These are phyloP conservation scores for Xiphydria camelus DNA, from an alignment of 2,888 invertebrate genomes.

Conservation along the genomic window DNA sequence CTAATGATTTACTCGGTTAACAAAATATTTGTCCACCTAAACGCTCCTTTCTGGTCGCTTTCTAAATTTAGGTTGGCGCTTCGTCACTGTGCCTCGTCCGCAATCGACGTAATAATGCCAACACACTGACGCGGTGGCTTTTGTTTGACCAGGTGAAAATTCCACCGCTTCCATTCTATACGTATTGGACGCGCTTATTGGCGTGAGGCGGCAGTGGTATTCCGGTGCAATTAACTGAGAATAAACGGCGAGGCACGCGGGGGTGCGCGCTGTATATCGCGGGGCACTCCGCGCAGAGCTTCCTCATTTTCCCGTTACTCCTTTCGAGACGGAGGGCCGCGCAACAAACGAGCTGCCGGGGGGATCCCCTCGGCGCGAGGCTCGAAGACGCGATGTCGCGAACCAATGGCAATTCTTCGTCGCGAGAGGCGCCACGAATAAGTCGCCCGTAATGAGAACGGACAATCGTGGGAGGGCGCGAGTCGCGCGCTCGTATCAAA, in stretches of 20 bases:
- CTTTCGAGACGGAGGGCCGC: no score
- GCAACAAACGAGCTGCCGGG: no score
- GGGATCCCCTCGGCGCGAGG: no score
- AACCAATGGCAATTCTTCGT: no score
- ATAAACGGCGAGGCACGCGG: neutral
- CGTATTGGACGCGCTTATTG: slow-evolving; percentile 16
- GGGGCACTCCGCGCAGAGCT: slow-evolving; percentile 6
- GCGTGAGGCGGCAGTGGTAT: slow-evolving; percentile 36
- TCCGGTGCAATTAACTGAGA: slow-evolving; percentile 50
- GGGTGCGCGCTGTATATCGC: slow-evolving; percentile 37
- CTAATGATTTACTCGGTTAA: slow-evolving; percentile 56
- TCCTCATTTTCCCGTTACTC: slow-evolving; percentile 1
- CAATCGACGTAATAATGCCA: slow-evolving; percentile 57
- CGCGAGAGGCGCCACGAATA: no score
- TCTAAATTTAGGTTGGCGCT: slow-evolving; percentile 56
- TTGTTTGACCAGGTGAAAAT: slow-evolving; percentile 57
- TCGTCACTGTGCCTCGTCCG: slow-evolving; percentile 49
- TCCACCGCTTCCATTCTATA: slow-evolving; percentile 35
- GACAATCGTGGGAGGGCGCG: no score
- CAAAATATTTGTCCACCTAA: slow-evolving; percentile 54
- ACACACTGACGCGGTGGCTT: slow-evolving; percentile 49
- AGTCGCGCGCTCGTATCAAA: slow-evolving; percentile 36
- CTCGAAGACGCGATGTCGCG: no score
- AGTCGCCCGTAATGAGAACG: no score
- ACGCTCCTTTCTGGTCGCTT: slow-evolving; percentile 50